Evolutionary conservation across 2,113 vertebrate species (phyloP).

Genomic region (Pseudois nayaur): DNA sequence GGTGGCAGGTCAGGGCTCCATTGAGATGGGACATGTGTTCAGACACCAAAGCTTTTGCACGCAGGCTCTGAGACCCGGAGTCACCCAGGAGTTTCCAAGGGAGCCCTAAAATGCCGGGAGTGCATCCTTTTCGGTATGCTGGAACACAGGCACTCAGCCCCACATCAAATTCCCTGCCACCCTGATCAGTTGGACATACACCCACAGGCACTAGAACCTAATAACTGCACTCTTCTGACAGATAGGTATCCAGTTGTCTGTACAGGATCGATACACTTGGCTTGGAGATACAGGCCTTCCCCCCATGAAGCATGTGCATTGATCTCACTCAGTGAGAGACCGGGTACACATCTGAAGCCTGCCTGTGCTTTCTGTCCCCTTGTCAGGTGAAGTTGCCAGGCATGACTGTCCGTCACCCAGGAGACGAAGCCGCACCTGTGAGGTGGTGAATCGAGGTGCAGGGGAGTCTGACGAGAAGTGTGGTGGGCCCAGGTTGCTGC

Average conservation of each 20-base stretch:
- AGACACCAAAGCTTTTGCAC: neutral
- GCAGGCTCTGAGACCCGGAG: rapidly evolving
- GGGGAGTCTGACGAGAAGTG: rapidly evolving
- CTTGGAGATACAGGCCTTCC: neutral
- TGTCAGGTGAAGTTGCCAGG: neutral
- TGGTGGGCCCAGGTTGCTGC: neutral
- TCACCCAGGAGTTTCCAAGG: neutral
- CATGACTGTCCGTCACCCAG: neutral
- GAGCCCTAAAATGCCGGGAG: neutral
- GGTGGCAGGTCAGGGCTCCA: neutral
- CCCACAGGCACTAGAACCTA: neutral
- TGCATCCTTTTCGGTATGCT: neutral
- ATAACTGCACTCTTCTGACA: neutral
- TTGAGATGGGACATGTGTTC: neutral
- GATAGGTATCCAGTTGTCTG: neutral
- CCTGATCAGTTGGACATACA: neutral
- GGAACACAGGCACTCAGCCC: neutral
- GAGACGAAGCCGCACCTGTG: rapidly evolving
- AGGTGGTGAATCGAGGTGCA: rapidly evolving
- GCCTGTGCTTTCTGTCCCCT: neutral
- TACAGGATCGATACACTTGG: neutral
- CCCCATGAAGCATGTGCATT: no score
- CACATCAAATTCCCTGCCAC: neutral
- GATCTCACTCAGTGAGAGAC: no score
- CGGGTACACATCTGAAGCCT: neutral